Conservation (phyloP, 2,113 vertebrate genomes). For the Nansenia antarctica region DNA sequence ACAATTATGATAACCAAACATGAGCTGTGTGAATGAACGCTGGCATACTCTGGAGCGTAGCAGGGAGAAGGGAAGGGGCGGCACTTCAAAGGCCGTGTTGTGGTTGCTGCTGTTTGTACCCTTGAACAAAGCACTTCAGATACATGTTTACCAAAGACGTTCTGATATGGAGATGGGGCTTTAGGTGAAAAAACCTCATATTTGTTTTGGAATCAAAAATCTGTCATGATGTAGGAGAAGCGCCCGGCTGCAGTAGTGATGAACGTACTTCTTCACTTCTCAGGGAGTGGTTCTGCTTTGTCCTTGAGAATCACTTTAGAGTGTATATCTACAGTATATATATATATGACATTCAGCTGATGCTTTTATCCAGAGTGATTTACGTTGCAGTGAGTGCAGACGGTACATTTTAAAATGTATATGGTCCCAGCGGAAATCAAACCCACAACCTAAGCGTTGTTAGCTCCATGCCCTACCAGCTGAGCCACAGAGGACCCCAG, state of each 20-base stretch:
- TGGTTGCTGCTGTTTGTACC: slow-evolving; percentile 17
- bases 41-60: not conserved
- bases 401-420: too few relatives aligned
- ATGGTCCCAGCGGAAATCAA: too few relatives aligned
- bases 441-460: too few relatives aligned
- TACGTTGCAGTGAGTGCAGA: too few relatives aligned
- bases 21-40: not conserved
- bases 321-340: slow-evolving; percentile 5
- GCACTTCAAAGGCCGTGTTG: not conserved
- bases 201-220: not conserved
- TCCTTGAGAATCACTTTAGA: slow-evolving; percentile 29
- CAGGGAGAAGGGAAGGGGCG: not conserved
- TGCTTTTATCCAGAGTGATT: too few relatives aligned
- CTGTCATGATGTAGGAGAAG: too few relatives aligned
- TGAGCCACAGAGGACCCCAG: too few relatives aligned
- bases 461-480: too few relatives aligned
- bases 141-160: slow-evolving; percentile 33
- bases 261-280: not conserved
- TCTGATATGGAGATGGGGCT: slow-evolving; percentile 26
- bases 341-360: too few relatives aligned
- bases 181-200: slow-evolving; percentile 10
- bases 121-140: slow-evolving; percentile 17
- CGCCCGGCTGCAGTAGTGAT: too few relatives aligned
- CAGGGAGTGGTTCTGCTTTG: slow-evolving; percentile 10
- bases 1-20: slow-evolving; percentile 24